Base-by-base conservation (phyloP, 2,113 vertebrate species). In the Bostrychus sinensis region DNA sequence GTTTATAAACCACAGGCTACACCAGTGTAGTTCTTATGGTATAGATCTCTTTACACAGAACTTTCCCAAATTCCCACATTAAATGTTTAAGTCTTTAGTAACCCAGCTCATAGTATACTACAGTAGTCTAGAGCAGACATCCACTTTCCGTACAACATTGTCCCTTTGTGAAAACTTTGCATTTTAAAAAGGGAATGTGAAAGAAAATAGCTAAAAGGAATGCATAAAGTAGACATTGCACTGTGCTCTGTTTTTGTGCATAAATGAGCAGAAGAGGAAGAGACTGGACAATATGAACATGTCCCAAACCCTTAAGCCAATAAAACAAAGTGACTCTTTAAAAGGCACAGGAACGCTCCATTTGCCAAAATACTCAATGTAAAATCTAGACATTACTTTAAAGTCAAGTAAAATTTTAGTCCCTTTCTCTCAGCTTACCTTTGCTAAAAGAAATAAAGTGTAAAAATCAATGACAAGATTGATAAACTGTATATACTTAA, bases 281-380 rank as follows among this genome's bases (percentile, higher is more conserved):
- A 74, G 22, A 78, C 19, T 14, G 30, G 59, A 71, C 48, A 4
- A 45, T 5, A 59, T 19, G 42, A 46, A 20, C 32, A 77, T 0
- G 28, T 14, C 14, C 50, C 67, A 68, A 53, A 75, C 70, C 79
- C 73, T 65, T 75, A 71, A 77, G 41, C 67, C 80, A 64, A 56
- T 64, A 51, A 56, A 1, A 3, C 11, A 30, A 71, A 46, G 28
- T 56, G n/a, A 77, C 45, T 22, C 45, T 58, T 71, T 51, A 73
- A 69, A 86, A 86, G 85, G 82, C 81, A 89, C 85, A 39, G 25
- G 22, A 66, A 56, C 73, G 63, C 46, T 62, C 20, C 2, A 51
- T 36, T 59, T 50, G 19, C 37, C 67, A 56, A 58, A 77, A 66
- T 1, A 70, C 56, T 16, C 51, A 5, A 66, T 32, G 32, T 46